phyloP scores from a whole-genome alignment of 2,888 invertebrate species.

The Hymenopus coronatus region DNA sequence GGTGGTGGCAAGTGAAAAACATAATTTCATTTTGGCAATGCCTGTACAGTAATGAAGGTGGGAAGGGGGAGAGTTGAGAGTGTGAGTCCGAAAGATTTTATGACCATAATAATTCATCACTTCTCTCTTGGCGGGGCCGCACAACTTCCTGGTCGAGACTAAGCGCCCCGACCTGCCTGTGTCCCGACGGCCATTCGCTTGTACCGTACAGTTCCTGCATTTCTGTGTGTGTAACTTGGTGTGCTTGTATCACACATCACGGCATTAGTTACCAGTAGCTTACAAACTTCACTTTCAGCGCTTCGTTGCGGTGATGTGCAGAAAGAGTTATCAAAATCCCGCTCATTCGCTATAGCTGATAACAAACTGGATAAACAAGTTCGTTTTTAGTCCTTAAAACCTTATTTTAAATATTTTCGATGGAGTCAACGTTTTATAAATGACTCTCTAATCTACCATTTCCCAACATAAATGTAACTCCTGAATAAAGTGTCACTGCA shows the following conservation, averaged over 20 bases:
- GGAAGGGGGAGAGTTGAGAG: slow-evolving; percentile 13
- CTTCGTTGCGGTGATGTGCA: neutral
- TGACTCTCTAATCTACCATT: no score
- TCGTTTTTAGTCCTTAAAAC: no score
- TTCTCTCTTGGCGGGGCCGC: slow-evolving; percentile 16
- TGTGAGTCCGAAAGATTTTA: slow-evolving; percentile 27
- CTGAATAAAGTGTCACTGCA: no score
- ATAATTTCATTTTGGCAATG: slow-evolving; percentile 17
- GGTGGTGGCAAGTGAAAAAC: slow-evolving; percentile 1
- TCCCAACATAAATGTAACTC: no score
- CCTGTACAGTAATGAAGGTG: slow-evolving; percentile 18
- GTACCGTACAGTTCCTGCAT: neutral
- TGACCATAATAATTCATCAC: slow-evolving; percentile 27
- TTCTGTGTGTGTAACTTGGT: neutral
- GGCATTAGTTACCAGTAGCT: neutral
- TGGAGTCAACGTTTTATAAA: no score
- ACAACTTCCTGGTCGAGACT: slow-evolving; percentile 20
- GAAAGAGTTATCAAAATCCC: no score
- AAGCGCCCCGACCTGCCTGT: neutral
- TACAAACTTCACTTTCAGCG: neutral
- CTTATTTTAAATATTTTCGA: no score
- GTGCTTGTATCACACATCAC: neutral
- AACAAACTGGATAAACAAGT: no score
- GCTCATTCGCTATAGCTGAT: no score
- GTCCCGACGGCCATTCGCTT: neutral